Percentiles rank a stretch among this genome's conserved stretches.
phyloP scores from a whole-genome alignment of 2,797 vertebrate species.

The Falco concolor region DNA sequence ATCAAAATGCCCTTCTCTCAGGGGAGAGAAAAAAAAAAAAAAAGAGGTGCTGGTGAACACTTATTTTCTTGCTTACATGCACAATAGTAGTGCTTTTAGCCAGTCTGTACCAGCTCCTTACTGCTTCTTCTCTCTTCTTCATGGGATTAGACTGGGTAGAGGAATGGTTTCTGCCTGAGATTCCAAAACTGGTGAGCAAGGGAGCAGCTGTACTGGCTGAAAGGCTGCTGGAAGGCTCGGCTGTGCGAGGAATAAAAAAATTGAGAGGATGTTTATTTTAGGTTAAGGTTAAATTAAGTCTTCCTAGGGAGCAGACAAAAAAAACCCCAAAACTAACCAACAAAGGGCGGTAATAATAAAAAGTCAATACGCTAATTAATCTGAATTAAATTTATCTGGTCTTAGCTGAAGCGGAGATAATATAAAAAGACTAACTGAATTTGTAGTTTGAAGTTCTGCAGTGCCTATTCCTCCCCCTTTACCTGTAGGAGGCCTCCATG shows the following conservation, averaged over 20 bases:
- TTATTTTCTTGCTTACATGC: neutral
- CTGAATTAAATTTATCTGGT: neutral
- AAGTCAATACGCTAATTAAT: neutral
- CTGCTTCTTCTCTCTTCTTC: neutral
- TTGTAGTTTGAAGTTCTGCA: neutral
- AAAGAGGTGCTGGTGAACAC: neutral
- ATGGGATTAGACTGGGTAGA: neutral
- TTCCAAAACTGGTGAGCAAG: neutral
- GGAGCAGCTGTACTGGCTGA: neutral
- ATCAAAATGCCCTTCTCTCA: neutral
- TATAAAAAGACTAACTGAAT: neutral
- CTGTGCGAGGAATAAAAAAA: neutral
- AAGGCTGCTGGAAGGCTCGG: neutral
- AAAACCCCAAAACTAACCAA: too few species aligned
- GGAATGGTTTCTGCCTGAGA: neutral
- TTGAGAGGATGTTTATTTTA: neutral
- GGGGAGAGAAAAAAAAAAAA: fast-evolving
- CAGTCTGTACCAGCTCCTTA: neutral
- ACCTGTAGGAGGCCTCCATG: neutral
- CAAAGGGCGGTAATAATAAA: neutral
- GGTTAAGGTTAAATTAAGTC: neutral
- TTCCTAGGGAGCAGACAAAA: neutral
- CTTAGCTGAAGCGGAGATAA: neutral
- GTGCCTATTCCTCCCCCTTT: neutral
- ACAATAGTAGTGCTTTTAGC: neutral